These are phyloP conservation scores for Ectropis crepuscularia DNA, from an alignment of 2,888 invertebrate species.

Conservation along the genomic window DNA sequence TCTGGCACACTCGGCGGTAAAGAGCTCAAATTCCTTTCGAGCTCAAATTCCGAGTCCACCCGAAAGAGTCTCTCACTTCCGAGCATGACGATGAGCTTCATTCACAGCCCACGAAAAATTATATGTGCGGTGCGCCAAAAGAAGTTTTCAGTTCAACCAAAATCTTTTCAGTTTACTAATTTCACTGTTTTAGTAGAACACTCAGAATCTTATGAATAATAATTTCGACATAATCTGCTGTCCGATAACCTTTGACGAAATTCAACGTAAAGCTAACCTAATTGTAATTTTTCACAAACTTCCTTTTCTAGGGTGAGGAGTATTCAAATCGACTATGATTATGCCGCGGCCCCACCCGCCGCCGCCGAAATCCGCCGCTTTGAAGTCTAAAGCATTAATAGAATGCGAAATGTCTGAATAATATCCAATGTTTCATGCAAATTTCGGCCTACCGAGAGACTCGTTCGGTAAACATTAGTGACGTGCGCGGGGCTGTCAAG, in stretches of 20 bases:
- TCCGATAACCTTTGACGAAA: neutral
- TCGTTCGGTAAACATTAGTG: constrained; percentile 32
- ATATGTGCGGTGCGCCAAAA: too few species aligned
- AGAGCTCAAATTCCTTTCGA: too few species aligned
- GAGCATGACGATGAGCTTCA: too few species aligned
- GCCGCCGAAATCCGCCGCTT: constrained; percentile 37
- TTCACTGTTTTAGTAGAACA: too few species aligned
- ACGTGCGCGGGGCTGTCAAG: constrained; percentile 15
- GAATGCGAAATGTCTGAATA: constrained; percentile 56
- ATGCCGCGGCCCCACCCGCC: constrained; percentile 26
- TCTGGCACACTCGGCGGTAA: too few species aligned
- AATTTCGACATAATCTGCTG: neutral
- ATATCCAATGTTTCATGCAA: constrained; percentile 57
- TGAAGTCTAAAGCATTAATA: constrained; percentile 52
- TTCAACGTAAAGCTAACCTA: neutral
- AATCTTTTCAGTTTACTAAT: too few species aligned
- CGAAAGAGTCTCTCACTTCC: too few species aligned
- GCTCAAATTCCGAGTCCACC: too few species aligned
- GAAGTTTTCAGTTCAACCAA: too few species aligned
- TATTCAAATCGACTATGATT: constrained; percentile 41
- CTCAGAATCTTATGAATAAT: neutral
- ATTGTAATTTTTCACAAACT: constrained; percentile 9
- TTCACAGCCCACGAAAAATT: too few species aligned
- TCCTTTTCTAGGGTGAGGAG: constrained; percentile 17
- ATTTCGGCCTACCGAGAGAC: constrained; percentile 47